Percentiles rank a stretch among this genome's conserved stretches.
phyloP scores from a whole-genome alignment of 2,113 vertebrate species.

The Pitta sordida region DNA sequence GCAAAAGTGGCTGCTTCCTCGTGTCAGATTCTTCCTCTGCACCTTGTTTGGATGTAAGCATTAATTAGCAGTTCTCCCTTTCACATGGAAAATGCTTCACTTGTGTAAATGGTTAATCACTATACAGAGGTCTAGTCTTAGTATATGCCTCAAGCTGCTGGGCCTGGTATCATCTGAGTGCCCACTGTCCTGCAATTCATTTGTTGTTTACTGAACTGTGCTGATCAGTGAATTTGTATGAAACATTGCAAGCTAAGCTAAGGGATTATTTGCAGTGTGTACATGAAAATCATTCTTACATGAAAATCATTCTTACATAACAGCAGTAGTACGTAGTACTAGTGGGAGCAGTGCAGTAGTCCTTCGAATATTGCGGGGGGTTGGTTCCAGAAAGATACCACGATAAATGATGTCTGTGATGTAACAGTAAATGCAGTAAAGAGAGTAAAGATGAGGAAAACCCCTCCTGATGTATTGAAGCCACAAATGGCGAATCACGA shows the following conservation, averaged over 20 bases:
- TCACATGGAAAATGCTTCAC: background rate
- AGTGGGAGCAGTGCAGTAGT: background rate
- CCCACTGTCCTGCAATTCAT: background rate
- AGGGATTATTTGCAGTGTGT: background rate
- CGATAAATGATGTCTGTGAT: no score
- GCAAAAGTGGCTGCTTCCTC: constrained; percentile 26
- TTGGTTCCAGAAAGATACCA: no score
- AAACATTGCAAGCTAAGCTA: background rate
- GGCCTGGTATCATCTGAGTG: background rate
- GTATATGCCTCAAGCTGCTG: background rate
- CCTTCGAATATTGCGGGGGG: no score
- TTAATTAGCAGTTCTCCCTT: constrained; percentile 12
- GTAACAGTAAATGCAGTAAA: no score
- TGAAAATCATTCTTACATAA: background rate
- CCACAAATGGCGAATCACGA: no score
- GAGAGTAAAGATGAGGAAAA: no score
- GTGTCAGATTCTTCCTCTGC: constrained; percentile 2
- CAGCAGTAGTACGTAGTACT: background rate
- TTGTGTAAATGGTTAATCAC: background rate
- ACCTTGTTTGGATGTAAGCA: background rate
- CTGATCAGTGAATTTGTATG: background rate
- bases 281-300: background rate
- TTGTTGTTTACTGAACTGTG: background rate
- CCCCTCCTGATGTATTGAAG: no score
- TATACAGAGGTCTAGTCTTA: background rate